Evolutionary conservation across 2,797 vertebrate species (phyloP).

Genomic region (Limosa lapponica): DNA sequence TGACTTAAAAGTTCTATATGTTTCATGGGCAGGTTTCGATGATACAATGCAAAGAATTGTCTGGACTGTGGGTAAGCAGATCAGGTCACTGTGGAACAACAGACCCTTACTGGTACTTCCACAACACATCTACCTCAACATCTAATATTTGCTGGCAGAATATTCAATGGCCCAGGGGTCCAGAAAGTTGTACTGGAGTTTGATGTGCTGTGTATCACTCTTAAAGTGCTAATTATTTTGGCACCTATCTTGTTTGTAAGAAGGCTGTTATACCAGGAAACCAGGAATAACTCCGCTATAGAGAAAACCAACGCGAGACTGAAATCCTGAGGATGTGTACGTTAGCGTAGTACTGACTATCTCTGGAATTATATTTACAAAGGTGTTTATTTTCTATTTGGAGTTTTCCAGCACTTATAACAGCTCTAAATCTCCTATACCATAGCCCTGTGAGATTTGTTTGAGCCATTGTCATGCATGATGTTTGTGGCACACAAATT

Average conservation of each 20-base stretch:
- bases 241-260: background rate
- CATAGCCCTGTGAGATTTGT: background rate
- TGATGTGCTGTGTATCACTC: background rate
- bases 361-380: background rate
- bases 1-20: background rate
- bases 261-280: background rate
- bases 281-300: background rate
- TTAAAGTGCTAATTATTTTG: background rate
- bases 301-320: background rate
- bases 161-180: background rate
- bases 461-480: background rate
- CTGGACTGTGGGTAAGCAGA: background rate
- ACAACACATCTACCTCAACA: background rate
- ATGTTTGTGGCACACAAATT: background rate
- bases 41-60: background rate
- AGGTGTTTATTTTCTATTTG: background rate
- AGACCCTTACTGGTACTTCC: background rate
- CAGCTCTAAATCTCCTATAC: background rate
- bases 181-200: background rate
- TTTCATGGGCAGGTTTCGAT: background rate
- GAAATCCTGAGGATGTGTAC: background rate
- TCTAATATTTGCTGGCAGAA: background rate
- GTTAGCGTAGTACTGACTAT: background rate
- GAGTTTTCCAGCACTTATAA: background rate
- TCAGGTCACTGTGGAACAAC: background rate